phyloP scores from a whole-genome alignment of 2,113 vertebrate genomes.

The Pluvialis apricaria region DNA sequence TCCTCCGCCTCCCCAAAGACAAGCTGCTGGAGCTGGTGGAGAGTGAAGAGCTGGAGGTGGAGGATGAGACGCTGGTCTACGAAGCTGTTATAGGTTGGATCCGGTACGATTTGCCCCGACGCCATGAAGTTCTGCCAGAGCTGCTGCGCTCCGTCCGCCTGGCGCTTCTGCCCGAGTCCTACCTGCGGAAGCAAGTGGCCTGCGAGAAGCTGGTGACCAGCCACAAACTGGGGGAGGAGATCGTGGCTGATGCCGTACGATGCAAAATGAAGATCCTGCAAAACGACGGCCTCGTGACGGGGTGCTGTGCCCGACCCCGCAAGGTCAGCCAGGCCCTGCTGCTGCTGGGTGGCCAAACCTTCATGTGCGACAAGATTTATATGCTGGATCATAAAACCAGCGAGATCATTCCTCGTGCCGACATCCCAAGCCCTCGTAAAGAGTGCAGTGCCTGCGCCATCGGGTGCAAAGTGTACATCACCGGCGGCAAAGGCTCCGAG shows the following conservation, averaged over 20 bases:
- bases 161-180: constrained; percentile 71
- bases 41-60: constrained; percentile 63
- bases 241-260: constrained; percentile 77
- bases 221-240: constrained; percentile 80
- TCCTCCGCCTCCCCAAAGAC: constrained; percentile 81
- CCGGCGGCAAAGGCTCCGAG: constrained; percentile 78
- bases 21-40: constrained; percentile 67
- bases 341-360: constrained; percentile 82
- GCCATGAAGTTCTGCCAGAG: constrained; percentile 76
- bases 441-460: constrained; percentile 83
- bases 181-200: constrained; percentile 50
- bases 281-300: constrained; percentile 78
- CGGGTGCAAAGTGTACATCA: constrained; percentile 83
- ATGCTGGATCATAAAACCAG: constrained; percentile 78
- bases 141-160: constrained; percentile 78
- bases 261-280: constrained; percentile 85
- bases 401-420: constrained; percentile 81
- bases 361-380: constrained; percentile 84
- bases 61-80: constrained; percentile 70
- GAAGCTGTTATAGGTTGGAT: constrained; percentile 83
- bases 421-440: constrained; percentile 82
- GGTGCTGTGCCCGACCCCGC: constrained; percentile 79
- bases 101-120: constrained; percentile 77
- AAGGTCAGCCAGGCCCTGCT: constrained; percentile 82
- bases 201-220: constrained; percentile 76